Base-by-base conservation (phyloP, 1,140 invertebrate genomes). In the Apolygus lucorum region DNA sequence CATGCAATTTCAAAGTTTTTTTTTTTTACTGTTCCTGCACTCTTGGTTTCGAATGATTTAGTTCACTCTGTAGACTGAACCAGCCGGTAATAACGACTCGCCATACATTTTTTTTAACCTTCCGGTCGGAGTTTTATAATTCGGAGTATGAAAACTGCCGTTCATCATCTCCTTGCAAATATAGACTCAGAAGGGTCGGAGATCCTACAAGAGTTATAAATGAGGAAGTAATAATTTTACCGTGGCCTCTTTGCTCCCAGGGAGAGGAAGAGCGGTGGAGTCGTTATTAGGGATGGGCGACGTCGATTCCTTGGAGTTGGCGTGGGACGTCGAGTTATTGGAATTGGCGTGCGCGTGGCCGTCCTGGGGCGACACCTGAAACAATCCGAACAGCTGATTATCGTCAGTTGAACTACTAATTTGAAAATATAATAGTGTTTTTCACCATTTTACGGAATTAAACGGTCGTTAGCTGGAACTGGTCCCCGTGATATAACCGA, bases 301-400 rank as follows among this genome's bases (percentile, higher is more conserved):
- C 22, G 22, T 4, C 11, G 22, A 11, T 59, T 17, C 8, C 11
- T 69, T 63, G 68, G 62, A 63, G 68, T 69, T 63, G 27, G 54
- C 54, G 54, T 59, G 8, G 4, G 17, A 4, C 34, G 34, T 42
- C 4, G 27, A n/a, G 21, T 70, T 17, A 26, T 69, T 28, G 0
- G 52, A 27, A 26, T 68, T 17, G 25, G 69, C 28, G 42, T 70
- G 52, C 21, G 22, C 27, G 25, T 70, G 69, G 24, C 27, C 22
- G 63, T 67, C 70, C 25, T 68, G 67, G 11, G 70, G 70, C 2
- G 67, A 52, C 13, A 71, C 62, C 27, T 64, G 17, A 42, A 42
- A 8, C 4, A 17, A 42, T 8, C 17, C 34, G 34, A 42, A 42
- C n/a, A n/a, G n/a, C n/a, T n/a, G n/a, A n/a, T n/a, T n/a, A n/a